phyloP scores from a whole-genome alignment of 1,140 invertebrate genomes.

The Vanessa tameamea region DNA sequence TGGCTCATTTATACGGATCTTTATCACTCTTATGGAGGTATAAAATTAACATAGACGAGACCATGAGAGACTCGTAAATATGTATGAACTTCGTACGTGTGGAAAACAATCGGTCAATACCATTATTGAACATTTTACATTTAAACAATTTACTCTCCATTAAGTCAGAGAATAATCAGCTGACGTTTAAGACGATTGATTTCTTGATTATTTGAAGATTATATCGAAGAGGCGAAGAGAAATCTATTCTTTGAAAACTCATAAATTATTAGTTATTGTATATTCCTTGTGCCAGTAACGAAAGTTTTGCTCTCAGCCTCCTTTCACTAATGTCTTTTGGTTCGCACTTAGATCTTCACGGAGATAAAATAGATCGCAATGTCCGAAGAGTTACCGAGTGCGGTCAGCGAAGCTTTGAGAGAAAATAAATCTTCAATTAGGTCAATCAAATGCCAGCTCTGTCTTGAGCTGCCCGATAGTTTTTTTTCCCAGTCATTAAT shows the following conservation, averaged over 20 bases:
- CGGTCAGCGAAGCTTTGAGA: slow-evolving; percentile 66
- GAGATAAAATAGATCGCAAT: slow-evolving; percentile 77
- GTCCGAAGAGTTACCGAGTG: slow-evolving; percentile 64
- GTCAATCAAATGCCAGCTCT: slow-evolving; percentile 75
- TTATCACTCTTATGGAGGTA: slow-evolving; percentile 17
- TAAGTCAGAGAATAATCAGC: neutral
- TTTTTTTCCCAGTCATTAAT: slow-evolving; percentile 18
- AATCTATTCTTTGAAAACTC: slow-evolving; percentile 61
- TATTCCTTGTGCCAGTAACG: slow-evolving; percentile 74
- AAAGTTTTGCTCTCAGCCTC: slow-evolving; percentile 73
- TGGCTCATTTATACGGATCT: slow-evolving; percentile 19
- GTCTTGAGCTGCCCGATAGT: slow-evolving; percentile 41
- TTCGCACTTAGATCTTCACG: slow-evolving; percentile 70
- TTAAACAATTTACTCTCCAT: too few relatives aligned
- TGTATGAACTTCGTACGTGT: neutral
- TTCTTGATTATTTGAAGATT: slow-evolving; percentile 26
- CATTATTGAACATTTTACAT: too few relatives aligned
- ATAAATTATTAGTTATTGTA: slow-evolving; percentile 78
- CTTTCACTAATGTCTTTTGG: slow-evolving; percentile 79
- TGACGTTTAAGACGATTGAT: neutral
- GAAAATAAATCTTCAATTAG: slow-evolving; percentile 80
- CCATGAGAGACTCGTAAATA: neutral
- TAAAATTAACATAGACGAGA: neutral
- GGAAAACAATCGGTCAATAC: neutral
- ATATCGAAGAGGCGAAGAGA: slow-evolving; percentile 47